Percentiles rank a stretch among this genome's conserved stretches.
phyloP scores from a whole-genome alignment of 2,888 invertebrate genomes.

The Eupithecia subfuscata region DNA sequence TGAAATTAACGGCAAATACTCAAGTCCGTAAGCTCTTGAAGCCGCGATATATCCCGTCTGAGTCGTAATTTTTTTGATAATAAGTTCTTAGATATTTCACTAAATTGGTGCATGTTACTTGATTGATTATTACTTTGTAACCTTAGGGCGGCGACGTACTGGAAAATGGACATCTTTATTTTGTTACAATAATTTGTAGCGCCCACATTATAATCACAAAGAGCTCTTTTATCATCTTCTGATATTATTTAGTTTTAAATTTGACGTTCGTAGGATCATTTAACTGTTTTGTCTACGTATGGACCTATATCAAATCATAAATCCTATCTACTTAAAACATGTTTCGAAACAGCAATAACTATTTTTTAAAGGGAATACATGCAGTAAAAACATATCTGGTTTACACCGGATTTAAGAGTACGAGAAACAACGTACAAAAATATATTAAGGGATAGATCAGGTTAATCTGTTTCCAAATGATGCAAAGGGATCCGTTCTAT shows the following conservation, averaged over 20 bases:
- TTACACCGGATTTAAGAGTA: constrained; percentile 6
- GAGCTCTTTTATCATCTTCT: not conserved
- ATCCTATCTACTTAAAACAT: too few species aligned
- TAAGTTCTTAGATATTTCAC: not conserved
- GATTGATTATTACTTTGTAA: not conserved
- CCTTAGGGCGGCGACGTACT: not conserved
- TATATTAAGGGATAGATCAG: constrained; percentile 5
- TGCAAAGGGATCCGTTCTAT: constrained; percentile 43
- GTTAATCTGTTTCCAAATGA: constrained; percentile 32
- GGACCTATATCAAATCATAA: not conserved
- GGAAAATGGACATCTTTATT: not conserved
- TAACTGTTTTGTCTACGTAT: too few species aligned
- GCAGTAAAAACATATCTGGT: not conserved
- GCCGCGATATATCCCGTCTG: too few species aligned
- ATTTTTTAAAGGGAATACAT: not conserved
- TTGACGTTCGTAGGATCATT: too few species aligned
- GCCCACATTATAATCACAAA: not conserved
- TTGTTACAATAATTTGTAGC: not conserved
- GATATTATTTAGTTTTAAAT: not conserved
- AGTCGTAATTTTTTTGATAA: too few species aligned
- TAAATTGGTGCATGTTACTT: not conserved
- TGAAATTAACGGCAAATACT: too few species aligned
- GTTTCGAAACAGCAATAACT: not conserved
- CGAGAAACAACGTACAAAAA: not conserved
- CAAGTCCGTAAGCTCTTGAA: too few species aligned